A percentile compares a stretch with the other conserved stretches of the same genome.
These are phyloP conservation scores for Tethya wilhelma DNA, from an alignment of 37 sponge, comb jelly and placozoan genomes.

Conservation along the genomic window DNA sequence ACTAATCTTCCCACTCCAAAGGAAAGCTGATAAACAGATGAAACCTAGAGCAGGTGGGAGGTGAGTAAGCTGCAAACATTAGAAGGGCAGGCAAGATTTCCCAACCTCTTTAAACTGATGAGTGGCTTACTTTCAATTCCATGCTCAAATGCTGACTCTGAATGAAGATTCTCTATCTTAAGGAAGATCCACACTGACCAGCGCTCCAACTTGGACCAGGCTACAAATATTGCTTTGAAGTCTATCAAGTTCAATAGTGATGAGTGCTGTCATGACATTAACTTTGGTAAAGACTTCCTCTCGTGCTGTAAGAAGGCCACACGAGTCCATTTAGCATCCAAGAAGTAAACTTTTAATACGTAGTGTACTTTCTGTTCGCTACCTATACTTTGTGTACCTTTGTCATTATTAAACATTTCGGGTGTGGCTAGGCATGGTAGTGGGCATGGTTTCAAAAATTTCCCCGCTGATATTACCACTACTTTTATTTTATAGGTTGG, in stretches of 20 bases:
- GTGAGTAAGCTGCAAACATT: slow-evolving; percentile 36
- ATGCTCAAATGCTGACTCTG: slow-evolving; percentile 39
- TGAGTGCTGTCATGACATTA: too few relatives aligned
- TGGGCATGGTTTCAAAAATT: too few relatives aligned
- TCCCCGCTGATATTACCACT: too few relatives aligned
- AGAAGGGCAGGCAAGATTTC: slow-evolving; percentile 50
- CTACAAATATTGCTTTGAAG: slow-evolving; percentile 36
- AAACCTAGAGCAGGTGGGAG: slow-evolving; percentile 26
- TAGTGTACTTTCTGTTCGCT: too few relatives aligned
- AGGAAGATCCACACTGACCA: slow-evolving; percentile 47
- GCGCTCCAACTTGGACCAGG: background rate
- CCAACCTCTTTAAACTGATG: slow-evolving; percentile 35
- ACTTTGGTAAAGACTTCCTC: too few relatives aligned
- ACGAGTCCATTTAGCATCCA: too few relatives aligned
- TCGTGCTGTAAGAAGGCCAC: too few relatives aligned
- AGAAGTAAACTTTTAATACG: too few relatives aligned
- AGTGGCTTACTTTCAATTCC: slow-evolving; percentile 23
- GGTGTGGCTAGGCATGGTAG: too few relatives aligned
- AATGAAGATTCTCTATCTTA: slow-evolving; percentile 44
- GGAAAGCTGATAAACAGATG: background rate
- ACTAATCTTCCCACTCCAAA: slow-evolving; percentile 10
- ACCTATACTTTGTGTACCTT: too few relatives aligned
- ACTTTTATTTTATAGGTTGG: too few relatives aligned
- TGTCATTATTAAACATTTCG: too few relatives aligned
- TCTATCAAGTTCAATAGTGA: slow-evolving; percentile 27